Base-by-base conservation (phyloP, 2,113 vertebrate species). In the Chamaea fasciata region DNA sequence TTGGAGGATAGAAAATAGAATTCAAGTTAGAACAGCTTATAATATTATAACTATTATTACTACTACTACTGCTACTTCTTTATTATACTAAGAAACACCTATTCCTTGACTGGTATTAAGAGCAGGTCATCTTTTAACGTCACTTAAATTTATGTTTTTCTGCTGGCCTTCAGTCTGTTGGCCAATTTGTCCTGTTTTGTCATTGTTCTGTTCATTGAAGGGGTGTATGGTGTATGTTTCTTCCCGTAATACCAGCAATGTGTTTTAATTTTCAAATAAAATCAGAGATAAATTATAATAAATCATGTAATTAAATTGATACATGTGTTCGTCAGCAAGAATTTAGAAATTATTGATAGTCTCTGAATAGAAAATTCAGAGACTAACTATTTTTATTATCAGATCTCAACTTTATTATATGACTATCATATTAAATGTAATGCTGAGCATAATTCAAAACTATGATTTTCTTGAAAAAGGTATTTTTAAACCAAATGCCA, bases 91-190 rank as follows among this genome's bases (percentile, higher is more conserved):
- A 47, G 41, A 73, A 64, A 19, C 35, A 27, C 7, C 3, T 9
- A 30, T 5, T 59, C 33, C 27, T 57, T 82, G 39, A 31, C 35
- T 50, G 23, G 15, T 7, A 50, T 62, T 20, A 92, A 52, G 10
- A 73, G 11, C 2, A 55, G 4, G 12, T 47, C 0, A 73, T 35
- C 37, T 74, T 15, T 11, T 62, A 47, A 73, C 35, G 22, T 42
- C 1, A 27, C 64, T 70, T 77, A 26, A 83, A 77, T 6, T 62
- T 63, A 28, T 2, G 13, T 23, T 74, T 71, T 87, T 46, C 24
- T 65, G 5, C 47, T 46, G 6, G 1, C 1, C 50, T 50, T 49
- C 0, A 0, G 1, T 53, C 19, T 49, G 13, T 30, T 22, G 18
- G n/a, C 11, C 9, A 26, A 10, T 35, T 49, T 33, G 6, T 21